Evolutionary conservation across 2,113 vertebrate genomes (phyloP), one percentile per base, ranked within the genome.

Genomic region (Struthio camelus): DNA sequence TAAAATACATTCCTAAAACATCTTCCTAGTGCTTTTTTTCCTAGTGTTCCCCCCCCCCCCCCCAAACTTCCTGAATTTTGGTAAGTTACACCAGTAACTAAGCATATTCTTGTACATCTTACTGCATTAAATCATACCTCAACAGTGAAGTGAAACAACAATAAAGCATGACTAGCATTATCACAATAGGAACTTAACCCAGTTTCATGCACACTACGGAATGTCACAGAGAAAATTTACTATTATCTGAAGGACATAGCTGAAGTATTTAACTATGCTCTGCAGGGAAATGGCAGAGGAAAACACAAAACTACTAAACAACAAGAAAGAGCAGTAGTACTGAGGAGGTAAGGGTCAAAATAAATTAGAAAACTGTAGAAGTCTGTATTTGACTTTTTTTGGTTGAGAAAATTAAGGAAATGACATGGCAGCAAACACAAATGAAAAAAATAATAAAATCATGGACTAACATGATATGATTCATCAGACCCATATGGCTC

Each of bases 391-490:
- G 44, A 95, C 46, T 44, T 72, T 75, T 80, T 90, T 88, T 80
- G 10, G 85, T 72, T 75, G 79, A 80, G 67, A 93, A 95, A 94
- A 95, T 95, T 48, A 88, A 93, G 91, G 97, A 92, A 96, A 94
- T 89, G 25, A 93, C 89, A 80, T 48, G 87, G 89, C 76, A 80
- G 90, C 59, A 46, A 73, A 82, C 50, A 78, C 28, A 94, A 92
- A 88, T 81, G 85, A 87, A 94, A 95, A 32, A 87, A 95, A 80
- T 90, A 95, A 93, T 91, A 91, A 78, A 90, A 96, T 94, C 85
- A 91, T 0, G 6, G 72, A 8, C 76, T 80, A 59, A 14, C 72
- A 58, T 25, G 36, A 76, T 27, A 56, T 28, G 82, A 83, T 94
- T 87, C 91, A 69, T 86, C 82, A 88, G 93, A 53, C 28, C 32